Conservation (phyloP, 2,797 vertebrate species). For the Crocidura indochinensis region DNA sequence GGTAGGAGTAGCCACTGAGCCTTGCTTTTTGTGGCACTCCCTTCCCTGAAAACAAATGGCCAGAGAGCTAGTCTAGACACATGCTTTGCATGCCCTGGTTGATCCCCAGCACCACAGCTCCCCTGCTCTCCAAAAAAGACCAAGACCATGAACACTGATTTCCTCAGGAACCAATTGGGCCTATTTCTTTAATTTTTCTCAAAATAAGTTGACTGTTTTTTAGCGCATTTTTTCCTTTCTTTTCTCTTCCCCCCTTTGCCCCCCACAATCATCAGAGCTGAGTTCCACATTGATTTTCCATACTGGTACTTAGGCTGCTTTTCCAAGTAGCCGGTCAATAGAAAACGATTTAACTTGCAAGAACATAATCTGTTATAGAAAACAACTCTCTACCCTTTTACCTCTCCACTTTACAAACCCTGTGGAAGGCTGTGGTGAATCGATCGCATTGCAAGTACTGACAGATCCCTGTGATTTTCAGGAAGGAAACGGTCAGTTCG, state of each 20-base stretch:
- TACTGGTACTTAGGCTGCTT: constrained; percentile 17
- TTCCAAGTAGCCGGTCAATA: constrained; percentile 29
- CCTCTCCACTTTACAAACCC: not conserved
- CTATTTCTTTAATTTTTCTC: constrained; percentile 35
- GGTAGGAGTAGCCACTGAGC: too few relatives aligned
- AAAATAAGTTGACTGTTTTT: constrained; percentile 62
- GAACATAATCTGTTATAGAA: constrained; percentile 38
- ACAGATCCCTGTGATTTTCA: constrained; percentile 78
- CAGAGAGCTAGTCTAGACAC: too few relatives aligned
- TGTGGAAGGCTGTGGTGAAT: not conserved
- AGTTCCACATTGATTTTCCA: constrained; percentile 63
- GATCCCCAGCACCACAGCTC: too few relatives aligned
- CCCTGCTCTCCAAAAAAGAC: not conserved
- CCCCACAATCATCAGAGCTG: not conserved
- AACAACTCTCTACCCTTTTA: not conserved
- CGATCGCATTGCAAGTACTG: constrained; percentile 35
- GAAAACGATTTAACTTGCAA: constrained; percentile 65
- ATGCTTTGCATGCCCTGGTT: too few relatives aligned
- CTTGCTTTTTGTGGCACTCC: too few relatives aligned
- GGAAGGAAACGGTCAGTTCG: constrained; percentile 68
- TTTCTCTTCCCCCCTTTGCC: too few relatives aligned
- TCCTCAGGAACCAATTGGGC: not conserved
- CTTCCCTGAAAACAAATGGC: too few relatives aligned
- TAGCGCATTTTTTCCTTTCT: not conserved
- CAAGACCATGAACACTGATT: not conserved